A percentile compares a stretch with the other conserved stretches of the same genome.
These are phyloP conservation scores for Drosophila kambysellisi DNA, from an alignment of 2,888 invertebrate species.

Conservation along the genomic window DNA sequence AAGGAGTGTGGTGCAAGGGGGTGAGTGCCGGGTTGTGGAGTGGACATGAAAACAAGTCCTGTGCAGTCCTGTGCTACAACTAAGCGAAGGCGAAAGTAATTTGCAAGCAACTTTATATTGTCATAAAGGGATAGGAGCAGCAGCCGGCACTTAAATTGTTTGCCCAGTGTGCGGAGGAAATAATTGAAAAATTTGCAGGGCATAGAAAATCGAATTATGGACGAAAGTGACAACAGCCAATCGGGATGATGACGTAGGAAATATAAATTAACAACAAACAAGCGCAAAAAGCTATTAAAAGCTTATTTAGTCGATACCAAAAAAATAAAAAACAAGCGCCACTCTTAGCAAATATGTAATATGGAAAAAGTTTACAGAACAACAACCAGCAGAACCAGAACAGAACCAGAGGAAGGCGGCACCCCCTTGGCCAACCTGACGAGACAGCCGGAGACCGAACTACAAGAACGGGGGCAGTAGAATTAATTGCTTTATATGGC, in stretches of 20 bases:
- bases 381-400: background rate
- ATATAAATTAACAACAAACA: constrained; percentile 71
- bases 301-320: constrained; percentile 70
- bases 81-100: constrained; percentile 76
- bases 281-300: constrained; percentile 74
- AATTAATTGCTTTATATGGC: constrained; percentile 84
- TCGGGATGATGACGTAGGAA: constrained; percentile 46
- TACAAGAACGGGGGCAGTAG: constrained; percentile 63
- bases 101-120: constrained; percentile 65
- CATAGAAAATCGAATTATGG: constrained; percentile 74
- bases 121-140: constrained; percentile 21
- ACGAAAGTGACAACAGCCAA: constrained; percentile 55
- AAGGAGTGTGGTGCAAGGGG: too few species aligned
- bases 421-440: constrained; percentile 2
- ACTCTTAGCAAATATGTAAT: constrained; percentile 47
- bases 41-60: constrained; percentile 12
- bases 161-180: constrained; percentile 50
- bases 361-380: constrained; percentile 13
- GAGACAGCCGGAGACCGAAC: constrained; percentile 16
- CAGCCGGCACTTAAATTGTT: constrained; percentile 37
- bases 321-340: constrained; percentile 59
- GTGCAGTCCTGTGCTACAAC: constrained; percentile 18
- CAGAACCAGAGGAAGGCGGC: background rate
- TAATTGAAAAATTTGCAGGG: constrained; percentile 76
- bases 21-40: background rate